Evolutionary conservation across 2,113 vertebrate species (phyloP).

Genomic region (Saguinus imperator): DNA sequence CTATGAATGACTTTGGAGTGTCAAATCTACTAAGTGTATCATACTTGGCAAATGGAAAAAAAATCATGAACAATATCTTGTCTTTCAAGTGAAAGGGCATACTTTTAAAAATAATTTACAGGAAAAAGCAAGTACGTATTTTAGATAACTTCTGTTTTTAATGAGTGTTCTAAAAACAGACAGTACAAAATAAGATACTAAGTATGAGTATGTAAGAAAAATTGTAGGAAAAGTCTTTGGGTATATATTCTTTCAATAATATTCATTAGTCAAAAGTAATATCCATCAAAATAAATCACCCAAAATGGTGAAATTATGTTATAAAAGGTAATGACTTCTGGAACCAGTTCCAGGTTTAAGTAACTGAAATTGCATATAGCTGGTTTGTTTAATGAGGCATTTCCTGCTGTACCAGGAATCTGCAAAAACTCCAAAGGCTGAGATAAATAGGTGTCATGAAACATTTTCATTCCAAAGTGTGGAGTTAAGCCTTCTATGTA

Average conservation of each 20-base stretch:
- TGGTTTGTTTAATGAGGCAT: background rate
- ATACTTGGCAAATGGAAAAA: background rate
- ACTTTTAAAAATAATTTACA: background rate
- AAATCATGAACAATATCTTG: background rate
- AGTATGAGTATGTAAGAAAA: background rate
- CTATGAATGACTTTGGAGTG: background rate
- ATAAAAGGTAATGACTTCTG: background rate
- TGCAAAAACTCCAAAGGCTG: background rate
- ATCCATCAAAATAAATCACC: constrained; percentile 11
- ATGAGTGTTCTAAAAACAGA: background rate
- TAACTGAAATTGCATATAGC: background rate
- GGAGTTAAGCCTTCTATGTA: background rate
- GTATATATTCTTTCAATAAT: background rate
- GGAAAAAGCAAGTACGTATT: background rate
- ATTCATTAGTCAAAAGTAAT: background rate
- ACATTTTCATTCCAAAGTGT: background rate
- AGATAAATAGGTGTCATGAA: background rate
- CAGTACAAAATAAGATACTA: background rate
- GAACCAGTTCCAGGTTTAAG: background rate
- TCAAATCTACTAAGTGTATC: background rate
- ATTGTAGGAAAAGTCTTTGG: background rate
- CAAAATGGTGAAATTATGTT: background rate
- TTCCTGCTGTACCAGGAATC: background rate
- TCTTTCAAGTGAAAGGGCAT: background rate
- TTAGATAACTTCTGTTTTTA: background rate